A percentile compares a stretch with the other conserved stretches of the same genome.
Conservation (phyloP, 2,797 vertebrate genomes). For the Chloroceryle amazona region DNA sequence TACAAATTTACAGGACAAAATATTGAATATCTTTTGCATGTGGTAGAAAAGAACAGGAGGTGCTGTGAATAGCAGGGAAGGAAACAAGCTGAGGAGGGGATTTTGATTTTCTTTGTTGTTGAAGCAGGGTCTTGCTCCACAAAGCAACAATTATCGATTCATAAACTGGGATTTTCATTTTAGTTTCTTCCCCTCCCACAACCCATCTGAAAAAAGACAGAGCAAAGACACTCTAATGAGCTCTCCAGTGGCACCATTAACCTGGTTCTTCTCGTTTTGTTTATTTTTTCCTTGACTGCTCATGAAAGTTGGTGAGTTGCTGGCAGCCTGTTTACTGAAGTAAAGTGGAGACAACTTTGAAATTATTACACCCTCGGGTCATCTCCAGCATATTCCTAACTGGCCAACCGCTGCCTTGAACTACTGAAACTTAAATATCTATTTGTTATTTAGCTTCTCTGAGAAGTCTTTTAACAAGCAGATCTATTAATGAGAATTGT, state of each 20-base stretch:
- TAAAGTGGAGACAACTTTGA: background rate
- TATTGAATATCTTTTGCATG: background rate
- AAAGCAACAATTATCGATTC: background rate
- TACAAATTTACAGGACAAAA: background rate
- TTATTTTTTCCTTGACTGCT: background rate
- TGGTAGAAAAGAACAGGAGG: background rate
- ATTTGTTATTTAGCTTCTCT: background rate
- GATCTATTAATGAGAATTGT: background rate
- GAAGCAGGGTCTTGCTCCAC: background rate
- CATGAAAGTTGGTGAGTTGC: background rate
- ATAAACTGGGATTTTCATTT: background rate
- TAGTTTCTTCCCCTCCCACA: background rate
- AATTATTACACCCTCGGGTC: background rate
- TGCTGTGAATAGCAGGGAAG: background rate
- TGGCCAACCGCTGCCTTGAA: background rate
- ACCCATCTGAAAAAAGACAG: background rate
- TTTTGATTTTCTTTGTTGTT: background rate
- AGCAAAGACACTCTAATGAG: background rate
- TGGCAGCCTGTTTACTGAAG: background rate
- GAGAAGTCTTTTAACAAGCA: background rate
- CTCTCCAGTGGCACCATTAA: conserved; percentile 35
- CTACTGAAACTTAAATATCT: background rate
- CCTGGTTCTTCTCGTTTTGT: background rate
- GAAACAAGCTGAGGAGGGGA: background rate
- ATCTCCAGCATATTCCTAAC: background rate